These are phyloP conservation scores for Drosophila sordidula DNA, from an alignment of 2,888 invertebrate species.

Conservation along the genomic window DNA sequence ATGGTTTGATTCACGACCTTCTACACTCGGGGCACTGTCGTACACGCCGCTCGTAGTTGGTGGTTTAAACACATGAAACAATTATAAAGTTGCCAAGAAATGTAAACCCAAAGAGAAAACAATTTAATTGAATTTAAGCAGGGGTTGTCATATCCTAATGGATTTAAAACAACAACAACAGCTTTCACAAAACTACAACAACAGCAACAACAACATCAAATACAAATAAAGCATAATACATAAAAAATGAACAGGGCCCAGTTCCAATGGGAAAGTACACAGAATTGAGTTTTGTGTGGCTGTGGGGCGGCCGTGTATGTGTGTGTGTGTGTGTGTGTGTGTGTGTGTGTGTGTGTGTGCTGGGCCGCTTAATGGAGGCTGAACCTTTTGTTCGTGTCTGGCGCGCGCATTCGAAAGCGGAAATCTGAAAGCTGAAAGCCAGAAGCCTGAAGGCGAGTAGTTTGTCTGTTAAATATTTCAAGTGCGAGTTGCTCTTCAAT, in stretches of 20 bases:
- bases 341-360: conserved; percentile 11
- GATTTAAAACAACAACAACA: conserved; percentile 74
- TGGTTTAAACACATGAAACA: conserved; percentile 80
- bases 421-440: conserved; percentile 16
- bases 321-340: not conserved
- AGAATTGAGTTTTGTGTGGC: conserved; percentile 16
- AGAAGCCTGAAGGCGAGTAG: conserved; percentile 9
- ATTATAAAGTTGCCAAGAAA: conserved; percentile 79
- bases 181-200: conserved; percentile 30
- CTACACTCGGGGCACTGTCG: conserved; percentile 21
- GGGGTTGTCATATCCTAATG: conserved; percentile 81
- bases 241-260: conserved; percentile 47
- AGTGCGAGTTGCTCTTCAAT: not conserved
- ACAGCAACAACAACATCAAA: conserved; percentile 26
- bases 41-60: conserved; percentile 55
- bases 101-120: conserved; percentile 80
- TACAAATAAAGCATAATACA: conserved; percentile 67
- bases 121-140: conserved; percentile 81
- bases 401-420: not conserved
- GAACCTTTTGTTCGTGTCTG: conserved; percentile 32
- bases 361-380: conserved; percentile 46
- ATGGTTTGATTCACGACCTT: conserved; percentile 30
- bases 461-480: conserved; percentile 5
- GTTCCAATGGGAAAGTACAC: conserved; percentile 9
- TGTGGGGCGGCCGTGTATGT: not conserved